Conservation (phyloP, 2,797 vertebrate species). For the Fratercula arctica region DNA sequence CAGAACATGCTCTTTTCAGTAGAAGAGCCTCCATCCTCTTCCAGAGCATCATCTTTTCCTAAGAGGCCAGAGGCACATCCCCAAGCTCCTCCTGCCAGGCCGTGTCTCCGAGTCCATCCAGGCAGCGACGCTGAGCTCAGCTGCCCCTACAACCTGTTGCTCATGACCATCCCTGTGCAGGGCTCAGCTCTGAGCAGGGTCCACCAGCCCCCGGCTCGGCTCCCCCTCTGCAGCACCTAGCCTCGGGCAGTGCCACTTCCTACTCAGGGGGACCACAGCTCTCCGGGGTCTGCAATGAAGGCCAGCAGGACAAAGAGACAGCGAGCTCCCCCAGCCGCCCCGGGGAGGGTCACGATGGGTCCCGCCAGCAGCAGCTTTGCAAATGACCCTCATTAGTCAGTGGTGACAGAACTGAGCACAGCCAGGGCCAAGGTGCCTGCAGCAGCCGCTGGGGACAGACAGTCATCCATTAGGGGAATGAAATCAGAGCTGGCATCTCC, state of each 20-base stretch:
- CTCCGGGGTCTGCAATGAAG: neutral
- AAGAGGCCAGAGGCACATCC: neutral
- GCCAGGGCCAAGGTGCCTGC: neutral
- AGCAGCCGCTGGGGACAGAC: neutral
- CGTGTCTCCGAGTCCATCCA: neutral
- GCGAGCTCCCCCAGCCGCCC: accelerated
- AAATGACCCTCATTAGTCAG: slow-evolving; percentile 49
- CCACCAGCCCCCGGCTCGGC: neutral
- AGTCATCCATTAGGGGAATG: slow-evolving; percentile 1
- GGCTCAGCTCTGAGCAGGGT: neutral
- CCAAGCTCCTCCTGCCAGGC: neutral
- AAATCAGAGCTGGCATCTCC: slow-evolving; percentile 14
- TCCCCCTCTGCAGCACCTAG: accelerated
- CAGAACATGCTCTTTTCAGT: neutral
- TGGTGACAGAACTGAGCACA: neutral
- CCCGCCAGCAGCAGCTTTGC: neutral
- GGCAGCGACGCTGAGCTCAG: neutral
- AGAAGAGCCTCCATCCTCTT: neutral
- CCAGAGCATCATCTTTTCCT: neutral
- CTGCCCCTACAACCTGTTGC: neutral
- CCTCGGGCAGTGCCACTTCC: neutral
- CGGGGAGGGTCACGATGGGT: neutral
- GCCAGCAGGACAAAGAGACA: neutral
- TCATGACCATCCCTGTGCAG: neutral
- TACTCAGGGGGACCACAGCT: neutral